phyloP scores from a whole-genome alignment of 2,797 vertebrate species.

The Microhierax caerulescens region DNA sequence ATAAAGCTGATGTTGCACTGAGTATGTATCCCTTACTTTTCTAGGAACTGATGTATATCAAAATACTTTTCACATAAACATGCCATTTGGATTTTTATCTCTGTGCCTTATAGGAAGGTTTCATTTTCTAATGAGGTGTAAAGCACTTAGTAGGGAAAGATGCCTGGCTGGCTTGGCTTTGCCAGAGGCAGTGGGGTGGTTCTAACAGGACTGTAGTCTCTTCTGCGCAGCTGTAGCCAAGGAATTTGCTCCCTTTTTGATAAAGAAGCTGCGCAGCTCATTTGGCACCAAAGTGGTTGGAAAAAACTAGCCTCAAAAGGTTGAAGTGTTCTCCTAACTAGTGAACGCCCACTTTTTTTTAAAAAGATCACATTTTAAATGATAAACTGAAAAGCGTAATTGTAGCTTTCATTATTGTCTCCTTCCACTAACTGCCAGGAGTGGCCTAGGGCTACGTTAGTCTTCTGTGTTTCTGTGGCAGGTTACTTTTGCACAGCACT shows the following conservation, averaged over 20 bases:
- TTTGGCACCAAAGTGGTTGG: background rate
- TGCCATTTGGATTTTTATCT: background rate
- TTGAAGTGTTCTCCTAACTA: background rate
- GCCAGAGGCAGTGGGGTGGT: background rate
- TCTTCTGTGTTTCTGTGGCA: background rate
- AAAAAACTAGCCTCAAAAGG: background rate
- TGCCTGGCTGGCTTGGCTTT: background rate
- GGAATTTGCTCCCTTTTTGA: background rate
- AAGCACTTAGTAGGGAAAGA: background rate
- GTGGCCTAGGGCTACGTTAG: background rate
- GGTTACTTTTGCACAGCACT: background rate
- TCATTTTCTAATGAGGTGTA: background rate
- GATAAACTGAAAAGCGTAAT: background rate
- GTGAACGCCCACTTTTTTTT: background rate
- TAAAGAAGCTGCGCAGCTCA: background rate
- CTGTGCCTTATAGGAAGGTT: background rate
- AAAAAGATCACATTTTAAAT: background rate
- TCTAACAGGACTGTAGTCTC: background rate
- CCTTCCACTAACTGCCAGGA: background rate
- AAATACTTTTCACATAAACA: background rate
- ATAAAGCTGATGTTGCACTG: conserved; percentile 64
- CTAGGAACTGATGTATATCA: background rate
- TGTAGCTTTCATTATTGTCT: background rate
- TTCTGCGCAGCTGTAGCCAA: background rate
- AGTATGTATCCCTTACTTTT: conserved; percentile 14